Evolutionary conservation across 2,113 vertebrate species (phyloP), one percentile per base, ranked within the genome.

Genomic region (Sylvia atricapilla): DNA sequence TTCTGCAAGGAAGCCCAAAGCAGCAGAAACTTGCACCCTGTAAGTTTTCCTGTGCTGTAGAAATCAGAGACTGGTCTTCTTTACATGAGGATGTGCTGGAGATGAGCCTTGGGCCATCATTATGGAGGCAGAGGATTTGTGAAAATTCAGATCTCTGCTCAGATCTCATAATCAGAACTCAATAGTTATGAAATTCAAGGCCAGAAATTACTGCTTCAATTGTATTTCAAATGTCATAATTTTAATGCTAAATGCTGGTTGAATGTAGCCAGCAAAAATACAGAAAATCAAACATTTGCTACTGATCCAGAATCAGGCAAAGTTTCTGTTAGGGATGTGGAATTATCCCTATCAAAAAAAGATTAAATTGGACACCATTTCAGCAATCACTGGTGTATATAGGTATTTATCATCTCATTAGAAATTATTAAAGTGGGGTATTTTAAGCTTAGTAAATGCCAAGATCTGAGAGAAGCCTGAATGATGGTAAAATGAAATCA

Each of bases 341-440:
- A 74, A 66, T 88, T 35, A 58, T 85, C 90, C 67, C 44, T 73
- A 10, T 49, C 39, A 91, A 44, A 77, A 84, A 87, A 92, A 91
- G 68, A n/a, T 91, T 87, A 91, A 92, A 93, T 94, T 66, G 77
- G 46, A 60, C 74, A 94, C 82, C 67, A 49, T 93, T 77, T 62
- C 47, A 68, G 89, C 86, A 30, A 64, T 95, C 58, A 64, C 49
- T 11, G 58, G n/a, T 89, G 72, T 12, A 18, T 70, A 67, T 72
- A 66, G 43, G 15, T 86, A 97, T 96, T 97, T 96, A 78, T 95
- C 84, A 96, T 90, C 86, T 87, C 21, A 23, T 97, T 98, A 96
- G 82, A 93, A 83, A 58, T 90, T 24, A 97, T 96, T 85, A 95
- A 97, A 97, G 70, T 73, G 67, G 53, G n/a, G 2, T 25, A 37